Conservation (phyloP, 2,797 vertebrate species). For the Orestias chungarensis region DNA sequence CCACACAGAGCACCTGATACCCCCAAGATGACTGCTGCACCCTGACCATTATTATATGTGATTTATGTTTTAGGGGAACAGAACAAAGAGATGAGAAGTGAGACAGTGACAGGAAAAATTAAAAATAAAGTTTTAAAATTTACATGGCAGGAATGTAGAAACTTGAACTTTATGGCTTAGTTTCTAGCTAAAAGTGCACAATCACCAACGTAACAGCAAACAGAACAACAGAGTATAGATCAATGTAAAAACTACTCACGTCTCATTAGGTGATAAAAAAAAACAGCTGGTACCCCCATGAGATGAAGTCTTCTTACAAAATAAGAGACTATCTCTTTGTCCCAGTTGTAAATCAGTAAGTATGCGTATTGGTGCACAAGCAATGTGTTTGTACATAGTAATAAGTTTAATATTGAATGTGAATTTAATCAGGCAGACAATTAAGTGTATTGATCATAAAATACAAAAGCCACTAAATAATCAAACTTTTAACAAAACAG, state of each 20-base stretch:
- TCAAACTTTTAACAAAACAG: slow-evolving; percentile 18
- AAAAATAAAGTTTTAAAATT: slow-evolving; percentile 11
- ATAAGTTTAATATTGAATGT: neutral
- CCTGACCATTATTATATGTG: slow-evolving; percentile 55
- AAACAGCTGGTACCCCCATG: slow-evolving; percentile 42
- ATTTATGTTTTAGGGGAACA: slow-evolving; percentile 34
- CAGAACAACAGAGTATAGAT: slow-evolving; percentile 14
- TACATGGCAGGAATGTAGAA: slow-evolving; percentile 10
- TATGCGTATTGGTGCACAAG: neutral
- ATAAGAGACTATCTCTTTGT: neutral
- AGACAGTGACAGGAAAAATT: slow-evolving; percentile 8
- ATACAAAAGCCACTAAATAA: slow-evolving; percentile 37
- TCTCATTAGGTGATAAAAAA: slow-evolving; percentile 53
- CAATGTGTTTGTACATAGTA: neutral
- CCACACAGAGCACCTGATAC: slow-evolving; percentile 72
- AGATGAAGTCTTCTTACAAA: neutral
- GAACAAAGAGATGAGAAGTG: neutral
- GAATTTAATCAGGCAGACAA: slow-evolving; percentile 10
- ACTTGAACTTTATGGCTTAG: neutral
- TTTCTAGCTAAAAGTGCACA: neutral
- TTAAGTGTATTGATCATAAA: slow-evolving; percentile 17
- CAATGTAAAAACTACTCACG: slow-evolving; percentile 45
- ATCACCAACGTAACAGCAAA: slow-evolving; percentile 4
- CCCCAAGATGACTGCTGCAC: slow-evolving; percentile 59
- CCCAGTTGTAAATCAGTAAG: neutral